Percentiles rank a stretch among this genome's conserved stretches.
phyloP scores from a whole-genome alignment of 2,888 invertebrate species.

The Craniophora ligustri region DNA sequence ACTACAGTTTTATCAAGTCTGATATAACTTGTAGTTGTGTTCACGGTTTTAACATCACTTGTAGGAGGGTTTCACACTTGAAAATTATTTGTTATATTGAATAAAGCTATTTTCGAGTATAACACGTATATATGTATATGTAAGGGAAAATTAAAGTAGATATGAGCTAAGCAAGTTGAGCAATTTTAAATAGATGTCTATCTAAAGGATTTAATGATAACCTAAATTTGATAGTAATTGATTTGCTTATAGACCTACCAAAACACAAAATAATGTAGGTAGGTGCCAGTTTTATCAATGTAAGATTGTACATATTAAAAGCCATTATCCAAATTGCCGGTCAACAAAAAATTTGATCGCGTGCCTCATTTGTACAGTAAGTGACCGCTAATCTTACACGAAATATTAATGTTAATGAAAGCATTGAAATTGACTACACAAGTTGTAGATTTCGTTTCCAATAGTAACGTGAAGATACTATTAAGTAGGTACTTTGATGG shows the following conservation, averaged over 20 bases:
- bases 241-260: conserved; percentile 15
- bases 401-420: conserved; percentile 23
- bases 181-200: too few species aligned
- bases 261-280: too few species aligned
- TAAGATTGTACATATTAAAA: conserved; percentile 35
- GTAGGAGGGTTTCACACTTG: conserved; percentile 30
- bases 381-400: conserved; percentile 39
- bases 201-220: background rate
- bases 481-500: too few species aligned
- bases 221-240: background rate
- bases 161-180: too few species aligned
- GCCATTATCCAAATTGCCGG: conserved; percentile 35
- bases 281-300: conserved; percentile 3
- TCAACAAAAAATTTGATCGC: conserved; percentile 41
- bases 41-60: conserved; percentile 51
- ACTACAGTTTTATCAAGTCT: conserved; percentile 75
- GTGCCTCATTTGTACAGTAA: conserved; percentile 44
- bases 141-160: too few species aligned
- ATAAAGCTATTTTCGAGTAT: background rate
- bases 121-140: too few species aligned
- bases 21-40: conserved; percentile 67
- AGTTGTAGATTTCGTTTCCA: background rate
- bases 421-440: conserved; percentile 10
- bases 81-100: conserved; percentile 9
- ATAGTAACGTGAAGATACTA: background rate